Base-by-base conservation (phyloP, 37 sponge, comb jelly and placozoan genomes). In the Bolinopsis microptera region DNA sequence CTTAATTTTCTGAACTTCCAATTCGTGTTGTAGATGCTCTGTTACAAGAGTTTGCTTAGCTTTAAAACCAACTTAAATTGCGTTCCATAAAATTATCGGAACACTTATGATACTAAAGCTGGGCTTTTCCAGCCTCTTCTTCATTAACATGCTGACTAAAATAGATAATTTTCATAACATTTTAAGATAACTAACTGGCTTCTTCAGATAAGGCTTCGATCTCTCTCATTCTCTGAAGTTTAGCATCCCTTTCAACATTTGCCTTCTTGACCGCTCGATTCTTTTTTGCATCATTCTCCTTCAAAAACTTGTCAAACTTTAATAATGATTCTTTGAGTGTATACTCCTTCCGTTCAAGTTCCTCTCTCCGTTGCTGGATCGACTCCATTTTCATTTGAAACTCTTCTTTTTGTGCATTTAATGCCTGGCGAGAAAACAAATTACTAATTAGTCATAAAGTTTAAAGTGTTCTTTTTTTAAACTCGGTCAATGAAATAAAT, bases 381-480 rank as follows among this genome's bases (percentile, higher is more conserved):
- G 94, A 95, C 94, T 98, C 99, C 97, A 98, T 96, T 76, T 96
- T 98, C 97, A 98, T 95, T 74, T 97, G 97, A 70, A 97, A 98
- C 76, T 98, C 99, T 95, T 96, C 98, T 93, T 98, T 98, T 48
- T 96, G 95, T 76, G 95, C 76, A 21, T 68, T 69, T 0, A 98
- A 95, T 13, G 98, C 98, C 39, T 94, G 94, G 38, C 95, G 16
- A 69, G 69, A 26, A 37, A 35, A 21, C n/a, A n/a, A n/a, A n/a
- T n/a, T n/a, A n/a, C n/a, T n/a, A n/a, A n/a, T n/a, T n/a, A n/a
- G n/a, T n/a, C n/a, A n/a, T n/a, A n/a, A n/a, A n/a, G n/a, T n/a
- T n/a, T n/a, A n/a, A n/a, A n/a, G n/a, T n/a, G n/a, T n/a, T n/a
- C n/a, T n/a, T n/a, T n/a, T n/a, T n/a, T n/a, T n/a, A n/a, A n/a